Percentiles rank a stretch among this genome's conserved stretches.
Evolutionary conservation across 2,797 vertebrate genomes (phyloP).

Genomic region (Poliocrania exsul): DNA sequence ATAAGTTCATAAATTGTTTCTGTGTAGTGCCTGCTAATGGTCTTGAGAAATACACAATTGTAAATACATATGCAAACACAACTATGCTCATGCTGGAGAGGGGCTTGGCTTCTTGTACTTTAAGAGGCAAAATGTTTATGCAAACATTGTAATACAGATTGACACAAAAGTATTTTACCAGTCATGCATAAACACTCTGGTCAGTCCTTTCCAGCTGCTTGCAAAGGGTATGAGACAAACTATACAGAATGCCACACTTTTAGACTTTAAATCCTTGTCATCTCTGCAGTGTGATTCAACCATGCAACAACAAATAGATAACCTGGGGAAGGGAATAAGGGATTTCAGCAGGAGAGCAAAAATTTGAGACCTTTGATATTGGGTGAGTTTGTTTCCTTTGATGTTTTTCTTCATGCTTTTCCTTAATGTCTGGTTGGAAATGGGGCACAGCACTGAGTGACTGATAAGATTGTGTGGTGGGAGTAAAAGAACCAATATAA

Average conservation of each 20-base stretch:
- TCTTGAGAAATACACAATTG: background rate
- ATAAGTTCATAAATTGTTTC: background rate
- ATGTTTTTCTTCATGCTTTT: background rate
- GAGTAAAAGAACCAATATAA: background rate
- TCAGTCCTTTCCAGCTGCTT: background rate
- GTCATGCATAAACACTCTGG: background rate
- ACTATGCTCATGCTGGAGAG: background rate
- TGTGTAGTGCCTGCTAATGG: background rate
- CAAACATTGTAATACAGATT: background rate
- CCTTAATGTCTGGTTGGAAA: background rate
- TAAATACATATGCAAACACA: background rate
- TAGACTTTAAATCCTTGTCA: background rate
- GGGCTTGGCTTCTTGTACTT: background rate
- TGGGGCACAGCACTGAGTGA: rapidly evolving
- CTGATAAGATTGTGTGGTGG: background rate
- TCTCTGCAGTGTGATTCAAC: background rate
- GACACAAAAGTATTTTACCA: background rate
- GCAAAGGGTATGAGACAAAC: background rate
- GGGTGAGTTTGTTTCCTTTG: background rate
- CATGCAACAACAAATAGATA: background rate
- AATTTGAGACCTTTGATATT: background rate
- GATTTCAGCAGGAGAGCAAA: background rate
- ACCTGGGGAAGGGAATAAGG: background rate
- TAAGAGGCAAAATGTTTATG: background rate
- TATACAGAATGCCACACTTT: background rate